Evolutionary conservation across 2,888 invertebrate species (phyloP), one percentile per base, ranked within the genome.

Genomic region (Oligia strigilis): DNA sequence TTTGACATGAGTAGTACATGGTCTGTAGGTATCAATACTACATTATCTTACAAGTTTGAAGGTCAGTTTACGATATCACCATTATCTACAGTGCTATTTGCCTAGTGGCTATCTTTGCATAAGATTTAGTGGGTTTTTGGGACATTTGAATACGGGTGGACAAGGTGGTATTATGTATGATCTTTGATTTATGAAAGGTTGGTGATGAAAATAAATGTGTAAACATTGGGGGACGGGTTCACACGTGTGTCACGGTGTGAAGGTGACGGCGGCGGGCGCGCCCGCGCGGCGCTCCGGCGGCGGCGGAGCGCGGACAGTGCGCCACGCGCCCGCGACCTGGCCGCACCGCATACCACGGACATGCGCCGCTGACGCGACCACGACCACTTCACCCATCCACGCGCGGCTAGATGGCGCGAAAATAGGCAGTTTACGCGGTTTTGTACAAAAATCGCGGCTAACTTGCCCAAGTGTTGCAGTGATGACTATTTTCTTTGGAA

Each of bases 311-410:
- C 91, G 93, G 90, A 89, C 97, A 97, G 97, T 96, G 95, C 94
- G 94, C 95, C 94, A 91, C 94, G 94, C 92, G 95, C 95, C 93
- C 93, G 96, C 96, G 95, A 91, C 90, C 93, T 89, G 95, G 92
- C 92, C 95, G 94, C 96, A 93, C 93, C 91, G 92, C 88, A 80
- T 81, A 88, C 90, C 91, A 90, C 90, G 90, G 87, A 78, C 91
- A 93, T 93, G 94, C 92, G 93, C 92, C 90, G 80, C 89, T 89
- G 77, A 85, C 85, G 85, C 87, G 70, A 62, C 76, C 69, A 74
- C 80, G 67, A 77, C 46, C 86, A 81, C 76, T 82, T 84, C 88
- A 90, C 87, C 91, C 88, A 90, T 89, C 79, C 84, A 81, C 80
- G 82, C 87, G 73, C 82, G 82, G 69, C 71, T 88, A 87, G 84